A percentile compares a stretch with the other conserved stretches of the same genome.
Evolutionary conservation across 1,140 invertebrate species (phyloP).

Genomic region (Eumeta japonica): DNA sequence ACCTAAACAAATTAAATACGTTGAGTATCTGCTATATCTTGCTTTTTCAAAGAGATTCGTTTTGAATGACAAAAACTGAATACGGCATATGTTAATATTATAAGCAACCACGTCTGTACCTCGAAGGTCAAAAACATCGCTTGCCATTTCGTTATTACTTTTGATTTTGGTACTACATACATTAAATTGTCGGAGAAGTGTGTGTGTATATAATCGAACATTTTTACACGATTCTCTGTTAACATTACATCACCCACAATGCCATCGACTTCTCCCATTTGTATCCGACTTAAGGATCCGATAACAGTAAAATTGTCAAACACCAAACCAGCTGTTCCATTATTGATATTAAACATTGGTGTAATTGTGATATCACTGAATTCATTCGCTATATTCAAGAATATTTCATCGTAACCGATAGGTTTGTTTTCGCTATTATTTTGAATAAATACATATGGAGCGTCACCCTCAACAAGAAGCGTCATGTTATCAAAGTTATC

Average conservation of each 20-base stretch:
- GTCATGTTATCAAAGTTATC: no score
- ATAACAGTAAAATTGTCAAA: slow-evolving; percentile 2
- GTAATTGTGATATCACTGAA: no score
- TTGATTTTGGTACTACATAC: slow-evolving; percentile 1
- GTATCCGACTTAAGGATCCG: neutral
- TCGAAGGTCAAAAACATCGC: slow-evolving; percentile 2
- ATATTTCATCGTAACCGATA: no score
- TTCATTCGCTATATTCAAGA: no score
- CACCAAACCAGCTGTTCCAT: neutral
- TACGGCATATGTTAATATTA: no score
- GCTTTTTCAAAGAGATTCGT: no score
- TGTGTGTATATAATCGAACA: neutral
- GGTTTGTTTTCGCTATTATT: no score
- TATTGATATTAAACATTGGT: no score
- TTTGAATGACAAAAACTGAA: no score
- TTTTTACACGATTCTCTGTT: neutral
- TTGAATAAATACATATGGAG: no score
- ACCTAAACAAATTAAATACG: neutral
- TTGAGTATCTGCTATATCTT: no score
- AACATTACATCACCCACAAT: slow-evolving; percentile 1
- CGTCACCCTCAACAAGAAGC: no score
- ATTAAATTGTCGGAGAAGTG: neutral
- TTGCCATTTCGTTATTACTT: slow-evolving; percentile 2
- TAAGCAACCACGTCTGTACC: neutral
- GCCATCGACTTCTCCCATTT: slow-evolving; percentile 1